A percentile compares a stretch with the other conserved stretches of the same genome.
These are phyloP conservation scores for Gallinago undulata DNA, from an alignment of 2,113 vertebrate genomes.

Conservation along the genomic window DNA sequence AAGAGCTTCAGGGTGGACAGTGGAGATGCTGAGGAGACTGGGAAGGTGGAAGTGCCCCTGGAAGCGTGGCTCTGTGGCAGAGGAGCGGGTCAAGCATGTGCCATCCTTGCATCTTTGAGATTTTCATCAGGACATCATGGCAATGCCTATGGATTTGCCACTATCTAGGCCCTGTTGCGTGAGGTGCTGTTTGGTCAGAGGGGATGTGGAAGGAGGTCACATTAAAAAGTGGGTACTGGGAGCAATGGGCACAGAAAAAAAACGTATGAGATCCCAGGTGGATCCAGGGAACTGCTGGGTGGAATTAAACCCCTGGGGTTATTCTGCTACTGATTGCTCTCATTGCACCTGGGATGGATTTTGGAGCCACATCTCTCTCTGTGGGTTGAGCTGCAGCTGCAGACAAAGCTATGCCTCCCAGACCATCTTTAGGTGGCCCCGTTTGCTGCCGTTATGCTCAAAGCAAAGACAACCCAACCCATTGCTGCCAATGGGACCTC, in stretches of 20 bases:
- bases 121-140: accelerated
- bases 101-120: background rate
- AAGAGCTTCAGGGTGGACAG: background rate
- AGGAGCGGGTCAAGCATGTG: background rate
- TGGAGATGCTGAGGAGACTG: background rate
- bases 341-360: background rate
- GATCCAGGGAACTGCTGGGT: background rate
- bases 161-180: accelerated
- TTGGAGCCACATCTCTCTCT: background rate
- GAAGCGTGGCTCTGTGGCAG: accelerated
- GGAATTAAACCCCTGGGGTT: background rate
- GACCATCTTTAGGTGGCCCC: accelerated
- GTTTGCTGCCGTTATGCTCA: background rate
- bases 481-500: background rate
- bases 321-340: background rate
- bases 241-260: accelerated
- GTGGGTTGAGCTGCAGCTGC: background rate
- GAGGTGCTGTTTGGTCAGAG: background rate
- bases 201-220: background rate
- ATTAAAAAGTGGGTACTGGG: background rate
- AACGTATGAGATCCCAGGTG: too few relatives aligned
- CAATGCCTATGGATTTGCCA: background rate
- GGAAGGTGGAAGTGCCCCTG: background rate
- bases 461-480: background rate
- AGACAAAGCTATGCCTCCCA: background rate